Base-by-base conservation (phyloP, 2,113 vertebrate genomes). In the Sardina pilchardus region DNA sequence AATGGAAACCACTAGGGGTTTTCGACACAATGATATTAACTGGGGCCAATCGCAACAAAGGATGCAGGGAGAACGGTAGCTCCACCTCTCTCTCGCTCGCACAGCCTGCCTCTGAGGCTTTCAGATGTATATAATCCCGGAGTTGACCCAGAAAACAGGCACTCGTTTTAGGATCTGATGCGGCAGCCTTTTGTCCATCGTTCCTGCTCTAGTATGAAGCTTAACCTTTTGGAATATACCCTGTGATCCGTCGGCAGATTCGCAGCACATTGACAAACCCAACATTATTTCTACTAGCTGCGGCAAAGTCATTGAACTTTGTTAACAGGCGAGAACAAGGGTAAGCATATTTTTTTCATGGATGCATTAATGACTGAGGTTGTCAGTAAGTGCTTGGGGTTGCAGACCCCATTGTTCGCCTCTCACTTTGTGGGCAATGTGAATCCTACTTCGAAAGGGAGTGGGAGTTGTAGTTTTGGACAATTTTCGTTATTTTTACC, bases 101-200 rank as follows among this genome's bases (percentile, higher is more conserved):
- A 84, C 92, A 87, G 93, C 92, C 92, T 93, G 91, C 92, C 93
- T 93, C 94, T 88, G 88, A 94, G 93, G 89, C 90, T 93, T 93
- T 94, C 92, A 93, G 84, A 94, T 94, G 93, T 94, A 94, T 95
- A 95, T 95, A 96, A 95, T 94, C 93, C 92, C 93, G 86, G 93
- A 94, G 94, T 94, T 95, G 94, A 95, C 95, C 95, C 94, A 95
- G 94, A 95, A 95, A 95, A 94, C 88, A 94, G 93, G 92, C 93
- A 93, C 92, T 93, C 94, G 90, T 92, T 94, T 93, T 91, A 93
- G 94, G 94, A 94, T 94, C 91, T 93, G 92, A 93, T 92, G 94
- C 93, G 86, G 92, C 90, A 92, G 91, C 92, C 92, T 94, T 81
- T 93, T 92, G 91, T 93, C 91, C 88, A 90, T 87, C 87, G 90